Base-by-base conservation (phyloP, 2,888 invertebrate species). In the Priocnemis perturbator region DNA sequence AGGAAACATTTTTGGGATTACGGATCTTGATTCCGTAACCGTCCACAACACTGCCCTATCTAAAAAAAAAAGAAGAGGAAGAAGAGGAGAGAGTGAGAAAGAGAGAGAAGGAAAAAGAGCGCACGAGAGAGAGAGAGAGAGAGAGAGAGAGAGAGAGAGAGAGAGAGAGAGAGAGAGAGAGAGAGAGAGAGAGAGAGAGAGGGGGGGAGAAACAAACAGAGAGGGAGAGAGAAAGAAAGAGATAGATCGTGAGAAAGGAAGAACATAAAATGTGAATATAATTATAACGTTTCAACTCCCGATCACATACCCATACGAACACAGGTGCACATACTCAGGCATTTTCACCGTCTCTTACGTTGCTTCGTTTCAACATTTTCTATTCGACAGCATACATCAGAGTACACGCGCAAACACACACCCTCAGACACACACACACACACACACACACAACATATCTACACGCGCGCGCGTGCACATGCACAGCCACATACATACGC, bases 31-130 rank as follows among this genome's bases (percentile, higher is more conserved):
- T 77, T 87, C 86, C 87, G 87, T 87, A 87, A 85, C 86, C 87
- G 87, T 87, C 87, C 87, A 87, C 86, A 83, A 86, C 87, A 87
- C 87, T 87, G 87, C 87, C 87, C 87, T 86, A 81, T 84, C 81
- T 83, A 84, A 81, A 79, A 78, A 81, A 71, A 76, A 77, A 70
- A 78, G 62, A 64, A 62, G 63, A 71, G 26, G 30, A 55, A 26
- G 52, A 64, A 15, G 48, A 64, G 37, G 44, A 37, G 17, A 37
- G 20, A 19, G 45, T 11, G 45, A 21, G 58, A 20, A 3, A 9
- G 17, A 57, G 57, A 9, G 37, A 26, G 57, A 37, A 37, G n/a
- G 9, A 57, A 14, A 37, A 11, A 7, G 57, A 37, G 4, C 0
- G 20, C 0, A 11, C 5, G 30, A 17, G 3, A 37, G 19, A 17